These are phyloP conservation scores for Nesogale talazaci DNA, from an alignment of 2,113 vertebrate genomes.

Conservation along the genomic window DNA sequence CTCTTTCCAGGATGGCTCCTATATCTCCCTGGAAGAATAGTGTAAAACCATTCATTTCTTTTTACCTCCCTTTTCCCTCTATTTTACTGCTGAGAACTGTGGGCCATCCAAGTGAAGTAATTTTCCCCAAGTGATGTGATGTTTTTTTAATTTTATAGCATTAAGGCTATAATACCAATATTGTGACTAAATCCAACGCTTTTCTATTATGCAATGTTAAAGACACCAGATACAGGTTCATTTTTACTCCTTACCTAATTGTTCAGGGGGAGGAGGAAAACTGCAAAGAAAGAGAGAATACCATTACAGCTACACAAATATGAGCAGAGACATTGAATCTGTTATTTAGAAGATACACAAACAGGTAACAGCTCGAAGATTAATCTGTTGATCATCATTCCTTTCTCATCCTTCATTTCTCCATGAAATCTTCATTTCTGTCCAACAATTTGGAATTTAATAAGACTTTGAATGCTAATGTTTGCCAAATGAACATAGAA, in stretches of 20 bases:
- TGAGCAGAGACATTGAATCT: slow-evolving; percentile 13
- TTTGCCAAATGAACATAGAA: neutral
- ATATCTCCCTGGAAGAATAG: neutral
- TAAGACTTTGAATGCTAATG: neutral
- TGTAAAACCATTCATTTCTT: neutral
- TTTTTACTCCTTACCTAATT: slow-evolving; percentile 82
- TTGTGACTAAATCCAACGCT: neutral
- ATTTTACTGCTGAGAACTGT: slow-evolving; percentile 17
- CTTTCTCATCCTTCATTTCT: slow-evolving; percentile 71
- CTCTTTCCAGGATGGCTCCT: neutral
- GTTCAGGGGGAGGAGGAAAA: slow-evolving; percentile 70
- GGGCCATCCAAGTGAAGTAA: neutral
- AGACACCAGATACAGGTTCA: slow-evolving; percentile 41
- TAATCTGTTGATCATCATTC: neutral
- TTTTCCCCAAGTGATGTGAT: neutral
- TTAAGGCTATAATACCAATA: neutral
- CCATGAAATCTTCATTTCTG: neutral
- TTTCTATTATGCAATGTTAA: neutral
- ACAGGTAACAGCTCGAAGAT: neutral
- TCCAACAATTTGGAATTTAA: slow-evolving; percentile 24
- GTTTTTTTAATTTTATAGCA: neutral
- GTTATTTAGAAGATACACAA: neutral
- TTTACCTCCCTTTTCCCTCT: neutral
- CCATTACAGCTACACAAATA: slow-evolving; percentile 70
- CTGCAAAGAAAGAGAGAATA: slow-evolving; percentile 71